Evolutionary conservation across 2,797 vertebrate genomes (phyloP), one percentile per base, ranked within the genome.

Genomic region (Acrossocheilus fasciatus): DNA sequence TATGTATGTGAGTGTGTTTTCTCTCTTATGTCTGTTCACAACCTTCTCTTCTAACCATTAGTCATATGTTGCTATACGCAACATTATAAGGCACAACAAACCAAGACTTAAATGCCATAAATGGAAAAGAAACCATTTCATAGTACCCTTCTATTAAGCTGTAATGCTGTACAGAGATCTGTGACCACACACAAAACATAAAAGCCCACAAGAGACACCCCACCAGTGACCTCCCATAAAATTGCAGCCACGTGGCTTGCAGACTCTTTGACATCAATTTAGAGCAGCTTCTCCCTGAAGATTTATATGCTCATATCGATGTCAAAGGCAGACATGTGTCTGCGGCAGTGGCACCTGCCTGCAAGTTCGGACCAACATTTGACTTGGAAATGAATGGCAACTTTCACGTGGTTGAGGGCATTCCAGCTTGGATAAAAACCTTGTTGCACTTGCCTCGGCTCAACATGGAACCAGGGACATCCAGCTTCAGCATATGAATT

Each of bases 381-480:
- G 82, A 84, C 43, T 75, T 75, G 57, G 59, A 76, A 84, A 84
- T 76, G 0, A 76, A 66, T 74, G 43, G 72, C 39, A 23, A 14
- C 43, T 64, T 84, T 76, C 54, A 26, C 4, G 1, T 26, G 72
- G 39, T 83, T 74, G 10, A 83, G n/a, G 23, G 34, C 34, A 18
- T 39, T 82, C 12, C 47, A 70, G 66, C 30, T 41, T 54, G 47
- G 47, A 82, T 70, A 41, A 15, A 70, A 69, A 70, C 23, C 66
- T 43, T 36, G 20, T 68, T 81, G 26, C 26, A 26, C 26, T 26
- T 26, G 18, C 79, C 62, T 50, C 23, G 45, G 79, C 30, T 39
- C 39, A 79, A 43, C 39, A 11, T 45, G 15, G 64, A 69, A 36
- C 30, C 6, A 57, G 6, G 50, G 18, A 50, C 7, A 1, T 36